Evolutionary conservation across 2,888 invertebrate species (phyloP), one percentile per base, ranked within the genome.

Genomic region (Mesodorylaimus sp.): DNA sequence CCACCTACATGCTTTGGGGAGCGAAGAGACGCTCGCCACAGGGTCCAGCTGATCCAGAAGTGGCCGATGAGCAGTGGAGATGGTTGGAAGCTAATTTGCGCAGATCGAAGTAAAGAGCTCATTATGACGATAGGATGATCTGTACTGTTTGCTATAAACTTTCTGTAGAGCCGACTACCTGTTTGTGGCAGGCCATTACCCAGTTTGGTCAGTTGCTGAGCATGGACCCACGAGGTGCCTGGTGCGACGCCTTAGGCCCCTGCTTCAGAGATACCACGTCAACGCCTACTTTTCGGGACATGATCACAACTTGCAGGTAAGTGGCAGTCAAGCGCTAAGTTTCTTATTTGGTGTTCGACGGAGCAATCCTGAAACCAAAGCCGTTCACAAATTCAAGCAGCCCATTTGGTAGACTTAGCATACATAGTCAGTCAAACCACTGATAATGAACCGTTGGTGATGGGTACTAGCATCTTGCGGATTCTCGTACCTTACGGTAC

Each of bases 151-250:
- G n/a, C n/a, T n/a, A n/a, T n/a, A n/a, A n/a, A n/a, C n/a, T 32
- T 10, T 43, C 55, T 61, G 45, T 57, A 71, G 70, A 24, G 70
- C 70, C 1, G 64, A 70, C 26, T 72, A 70, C 52, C 52, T 72
- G 24, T 56, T 72, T 32, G 70, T 72, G 2, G 66, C 65, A 26
- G 72, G 72, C 23, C 72, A 72, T 57, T 71, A 66, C 56, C 72
- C 72, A 2, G 64, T 72, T 2, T 69, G 66, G 55, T 71, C 71
- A 13, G 61, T 69, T 26, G 69, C 68, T 23, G 66, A 68, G 21
- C 73, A 73, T 57, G 73, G 73, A 2, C 70, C 71, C 2, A 72
- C 72, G 7, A 43, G 64, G 3, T 70, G 70, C 54, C 62, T 73
- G 27, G 59, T 67, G 1, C 56, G 67, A 1, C 52, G 61, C 26